Percentiles rank a stretch among this genome's conserved stretches.
These are phyloP conservation scores for Dendrocincla tyrannina DNA, from an alignment of 2,797 vertebrate species.

Conservation along the genomic window DNA sequence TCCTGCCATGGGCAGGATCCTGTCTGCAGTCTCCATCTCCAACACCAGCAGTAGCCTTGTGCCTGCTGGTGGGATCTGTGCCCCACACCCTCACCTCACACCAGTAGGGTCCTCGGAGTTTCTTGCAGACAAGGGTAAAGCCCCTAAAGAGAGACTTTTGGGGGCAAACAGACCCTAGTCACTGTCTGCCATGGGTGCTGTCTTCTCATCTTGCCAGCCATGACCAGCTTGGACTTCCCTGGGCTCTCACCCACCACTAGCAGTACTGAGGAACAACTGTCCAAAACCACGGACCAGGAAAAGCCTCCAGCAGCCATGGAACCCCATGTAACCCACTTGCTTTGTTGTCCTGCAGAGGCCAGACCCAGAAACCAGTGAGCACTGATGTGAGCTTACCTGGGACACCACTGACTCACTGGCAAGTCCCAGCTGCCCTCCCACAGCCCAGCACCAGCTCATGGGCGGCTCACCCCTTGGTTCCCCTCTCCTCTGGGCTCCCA, in stretches of 20 bases:
- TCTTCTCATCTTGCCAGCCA: not conserved
- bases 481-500: not conserved
- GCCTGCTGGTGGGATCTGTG: not conserved
- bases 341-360: not conserved
- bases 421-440: not conserved
- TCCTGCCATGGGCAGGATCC: not conserved
- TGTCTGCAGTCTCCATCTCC: not conserved
- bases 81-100: not conserved
- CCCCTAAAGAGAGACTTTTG: not conserved
- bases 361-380: not conserved
- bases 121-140: not conserved
- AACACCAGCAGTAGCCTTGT: not conserved
- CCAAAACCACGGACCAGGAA: not conserved
- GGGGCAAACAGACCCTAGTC: not conserved
- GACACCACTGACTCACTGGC: fast-evolving
- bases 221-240: not conserved
- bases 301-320: not conserved
- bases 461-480: not conserved
- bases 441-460: not conserved
- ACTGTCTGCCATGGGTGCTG: not conserved
- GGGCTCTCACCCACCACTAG: not conserved
- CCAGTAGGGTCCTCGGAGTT: fast-evolving
- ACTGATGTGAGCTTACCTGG: not conserved
- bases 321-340: not conserved
- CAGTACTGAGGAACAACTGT: not conserved